phyloP scores from a whole-genome alignment of 2,113 vertebrate genomes.

The Collichthys lucidus region DNA sequence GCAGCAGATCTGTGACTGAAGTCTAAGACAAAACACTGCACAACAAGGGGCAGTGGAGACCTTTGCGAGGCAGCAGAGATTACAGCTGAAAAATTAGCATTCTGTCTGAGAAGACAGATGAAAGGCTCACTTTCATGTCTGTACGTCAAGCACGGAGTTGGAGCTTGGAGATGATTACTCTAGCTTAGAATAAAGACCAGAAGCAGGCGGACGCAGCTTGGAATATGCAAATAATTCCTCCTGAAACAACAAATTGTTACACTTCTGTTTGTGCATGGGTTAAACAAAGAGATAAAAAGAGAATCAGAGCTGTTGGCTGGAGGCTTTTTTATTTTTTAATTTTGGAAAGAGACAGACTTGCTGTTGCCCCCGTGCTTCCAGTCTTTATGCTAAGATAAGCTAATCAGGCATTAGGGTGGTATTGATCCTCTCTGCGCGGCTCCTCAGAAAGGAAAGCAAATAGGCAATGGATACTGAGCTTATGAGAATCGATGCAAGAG shows the following conservation, averaged over 20 bases:
- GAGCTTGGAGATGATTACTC: not conserved
- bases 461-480: not conserved
- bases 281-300: not conserved
- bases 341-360: not conserved
- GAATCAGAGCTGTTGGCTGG: too few relatives aligned
- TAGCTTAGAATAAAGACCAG: not conserved
- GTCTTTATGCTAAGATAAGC: slow-evolving; percentile 11
- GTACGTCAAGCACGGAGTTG: not conserved
- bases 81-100: not conserved
- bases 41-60: not conserved
- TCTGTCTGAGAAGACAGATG: not conserved
- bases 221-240: not conserved
- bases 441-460: not conserved
- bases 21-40: not conserved
- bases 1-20: not conserved
- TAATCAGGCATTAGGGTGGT: not conserved
- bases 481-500: not conserved
- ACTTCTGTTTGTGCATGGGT: not conserved
- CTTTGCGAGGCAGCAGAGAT: not conserved
- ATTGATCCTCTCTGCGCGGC: not conserved
- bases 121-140: not conserved
- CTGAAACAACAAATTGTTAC: not conserved
- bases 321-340: not conserved
- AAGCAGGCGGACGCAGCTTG: not conserved
- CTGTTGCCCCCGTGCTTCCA: not conserved